phyloP scores from a whole-genome alignment of 37 sponge, comb jelly and placozoan genomes.

The Aphrocallistes beatrix region DNA sequence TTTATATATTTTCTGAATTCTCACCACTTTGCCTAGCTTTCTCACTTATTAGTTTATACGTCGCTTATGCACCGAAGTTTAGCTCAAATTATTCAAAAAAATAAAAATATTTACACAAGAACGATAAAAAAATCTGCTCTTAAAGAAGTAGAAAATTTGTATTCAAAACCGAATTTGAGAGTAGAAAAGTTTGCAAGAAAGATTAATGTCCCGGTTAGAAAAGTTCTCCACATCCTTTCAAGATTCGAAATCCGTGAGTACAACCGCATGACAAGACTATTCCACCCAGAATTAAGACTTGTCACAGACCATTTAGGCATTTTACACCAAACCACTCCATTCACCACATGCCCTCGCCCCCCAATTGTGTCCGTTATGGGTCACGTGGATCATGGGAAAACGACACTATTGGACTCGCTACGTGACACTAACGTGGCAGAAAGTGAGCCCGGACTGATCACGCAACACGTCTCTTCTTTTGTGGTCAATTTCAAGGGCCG shows the following conservation, averaged over 20 bases:
- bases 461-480: conserved; percentile 93
- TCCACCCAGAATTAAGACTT: background rate
- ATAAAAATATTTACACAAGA: too few relatives aligned
- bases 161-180: background rate
- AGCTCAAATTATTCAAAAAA: too few relatives aligned
- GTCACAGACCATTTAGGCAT: background rate
- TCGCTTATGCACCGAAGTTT: too few relatives aligned
- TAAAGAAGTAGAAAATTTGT: background rate
- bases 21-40: too few relatives aligned
- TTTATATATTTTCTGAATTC: too few relatives aligned
- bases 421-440: conserved; percentile 67
- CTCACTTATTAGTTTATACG: too few relatives aligned
- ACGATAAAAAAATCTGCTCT: background rate
- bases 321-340: background rate
- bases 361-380: conserved; percentile 91
- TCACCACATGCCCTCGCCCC: conserved; percentile 29
- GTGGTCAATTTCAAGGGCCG: conserved; percentile 43
- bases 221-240: background rate
- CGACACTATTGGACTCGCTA: conserved; percentile 76
- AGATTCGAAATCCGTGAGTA: background rate
- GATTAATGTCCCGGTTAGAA: background rate
- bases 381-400: conserved; percentile 97
- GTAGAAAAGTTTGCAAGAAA: background rate
- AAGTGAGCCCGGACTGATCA: conserved; percentile 83
- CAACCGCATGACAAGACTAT: background rate